These are phyloP conservation scores for Polia nebulosa DNA, from an alignment of 2,888 invertebrate genomes.

Conservation along the genomic window DNA sequence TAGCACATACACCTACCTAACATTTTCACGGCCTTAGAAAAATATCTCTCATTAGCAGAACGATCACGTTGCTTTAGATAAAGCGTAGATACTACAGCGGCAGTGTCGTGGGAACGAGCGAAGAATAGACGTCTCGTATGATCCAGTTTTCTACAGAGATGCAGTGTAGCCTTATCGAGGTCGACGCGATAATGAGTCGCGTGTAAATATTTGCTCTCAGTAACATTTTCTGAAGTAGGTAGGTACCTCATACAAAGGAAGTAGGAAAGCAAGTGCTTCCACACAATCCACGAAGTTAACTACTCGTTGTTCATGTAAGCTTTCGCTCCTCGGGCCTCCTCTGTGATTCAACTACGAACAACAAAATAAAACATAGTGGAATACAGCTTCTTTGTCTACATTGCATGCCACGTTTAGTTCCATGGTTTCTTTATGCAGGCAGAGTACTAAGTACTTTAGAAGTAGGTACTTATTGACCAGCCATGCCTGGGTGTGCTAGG, in stretches of 20 bases:
- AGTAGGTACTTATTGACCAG: neutral
- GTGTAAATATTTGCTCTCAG: slow-evolving; percentile 85
- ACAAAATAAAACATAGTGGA: slow-evolving; percentile 11
- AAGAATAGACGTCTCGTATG: slow-evolving; percentile 84
- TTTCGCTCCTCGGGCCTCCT: slow-evolving; percentile 23
- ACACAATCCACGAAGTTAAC: slow-evolving; percentile 44
- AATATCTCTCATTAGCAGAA: slow-evolving; percentile 82
- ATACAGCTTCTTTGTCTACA: slow-evolving; percentile 4
- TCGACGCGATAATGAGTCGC: slow-evolving; percentile 84
- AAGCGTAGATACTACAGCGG: slow-evolving; percentile 75
- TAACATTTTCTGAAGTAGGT: slow-evolving; percentile 73
- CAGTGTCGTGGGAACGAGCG: slow-evolving; percentile 87
- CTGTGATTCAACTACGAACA: slow-evolving; percentile 1
- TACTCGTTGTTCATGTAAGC: slow-evolving; percentile 27
- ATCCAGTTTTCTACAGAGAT: slow-evolving; percentile 88
- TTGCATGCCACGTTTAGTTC: neutral
- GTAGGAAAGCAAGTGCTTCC: slow-evolving; percentile 70
- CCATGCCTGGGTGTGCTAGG: neutral
- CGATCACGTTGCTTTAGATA: slow-evolving; percentile 84
- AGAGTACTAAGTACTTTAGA: neutral
- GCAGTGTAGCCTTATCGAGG: slow-evolving; percentile 85
- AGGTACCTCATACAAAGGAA: slow-evolving; percentile 68
- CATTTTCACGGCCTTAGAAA: slow-evolving; percentile 80
- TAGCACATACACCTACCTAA: slow-evolving; percentile 43
- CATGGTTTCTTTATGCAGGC: neutral